phyloP scores from a whole-genome alignment of 35 echinoderm and acorn worm species.

The Lytechinus variegatus region DNA sequence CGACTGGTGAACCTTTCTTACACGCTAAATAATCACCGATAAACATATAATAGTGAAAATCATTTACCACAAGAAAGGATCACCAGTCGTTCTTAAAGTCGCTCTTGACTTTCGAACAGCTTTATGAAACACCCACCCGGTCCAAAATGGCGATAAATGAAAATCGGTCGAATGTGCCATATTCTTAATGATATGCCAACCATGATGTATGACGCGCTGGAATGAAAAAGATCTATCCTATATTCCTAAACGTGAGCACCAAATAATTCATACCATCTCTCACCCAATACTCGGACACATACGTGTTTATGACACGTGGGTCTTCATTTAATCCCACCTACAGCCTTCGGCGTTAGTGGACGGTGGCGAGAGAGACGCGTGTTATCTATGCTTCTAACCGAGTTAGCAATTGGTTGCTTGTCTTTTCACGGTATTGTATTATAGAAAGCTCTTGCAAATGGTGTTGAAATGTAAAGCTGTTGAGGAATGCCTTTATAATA shows the following conservation, averaged over 20 bases:
- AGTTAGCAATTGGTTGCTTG: neutral
- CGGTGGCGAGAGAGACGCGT: neutral
- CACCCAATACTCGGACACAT: neutral
- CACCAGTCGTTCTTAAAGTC: too few species aligned
- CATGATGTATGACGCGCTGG: neutral
- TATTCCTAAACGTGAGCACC: neutral
- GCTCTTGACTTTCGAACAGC: too few species aligned
- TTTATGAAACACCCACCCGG: too few species aligned
- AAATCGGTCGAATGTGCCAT: neutral
- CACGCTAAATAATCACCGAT: too few species aligned
- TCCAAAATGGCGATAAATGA: too few species aligned
- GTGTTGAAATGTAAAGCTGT: neutral
- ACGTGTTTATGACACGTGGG: neutral
- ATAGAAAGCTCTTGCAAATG: neutral
- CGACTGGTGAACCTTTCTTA: too few species aligned
- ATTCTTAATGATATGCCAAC: neutral
- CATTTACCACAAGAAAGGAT: too few species aligned
- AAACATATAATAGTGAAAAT: too few species aligned
- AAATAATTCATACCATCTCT: neutral
- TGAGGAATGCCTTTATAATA: too few species aligned
- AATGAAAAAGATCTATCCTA: neutral
- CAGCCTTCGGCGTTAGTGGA: neutral
- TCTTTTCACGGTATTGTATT: neutral
- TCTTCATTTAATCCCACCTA: slow-evolving; percentile 3
- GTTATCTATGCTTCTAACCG: slow-evolving; percentile 1